Evolutionary conservation across 2,113 vertebrate genomes (phyloP), one percentile per base, ranked within the genome.

Genomic region (Cyprinodon variegatus): DNA sequence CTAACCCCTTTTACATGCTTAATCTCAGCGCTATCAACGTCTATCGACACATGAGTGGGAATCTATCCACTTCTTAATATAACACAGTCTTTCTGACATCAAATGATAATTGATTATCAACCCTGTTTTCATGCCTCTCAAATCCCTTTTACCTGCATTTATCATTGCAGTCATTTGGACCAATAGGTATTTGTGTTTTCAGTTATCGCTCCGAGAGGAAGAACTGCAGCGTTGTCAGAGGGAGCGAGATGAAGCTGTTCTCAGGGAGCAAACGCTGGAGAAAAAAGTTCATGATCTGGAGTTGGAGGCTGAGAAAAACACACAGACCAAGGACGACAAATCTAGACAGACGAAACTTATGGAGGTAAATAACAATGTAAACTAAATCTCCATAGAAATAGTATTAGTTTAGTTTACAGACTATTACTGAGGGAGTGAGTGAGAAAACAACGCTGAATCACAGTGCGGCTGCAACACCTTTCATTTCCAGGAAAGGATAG

Each of bases 271-370:
- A 74, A 90, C 88, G 50, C 86, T 99, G 84, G 95, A 96, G 78
- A 95, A 94, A 84, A 96, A 94, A 2, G 85, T 98, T 57, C 94
- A 93, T 67, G 94, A 96, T 59, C 92, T 99, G 83, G 96, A 98
- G 87, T 88, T 92, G 1, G 95, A 97, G 70, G 90, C 95, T 11
- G 96, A 96, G 83, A 94, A 93, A 45, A 95, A 93, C 89, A 84
- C 72, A 65, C 94, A 95, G 81, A 64, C 92, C 68, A 97, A 95
- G 74, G 96, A 96, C 0, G 97, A 98, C 76, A 95, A 95, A 68
- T 46, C 92, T 53, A 91, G 96, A 72, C 95, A 97, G 0, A 20
- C 96, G 68, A 99, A 97, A 89, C 87, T 96, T 53, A 92, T 98
- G 93, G 97, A 98, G 97, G 98, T 99, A 93, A 12, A 0, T 29